phyloP scores from a whole-genome alignment of 2,888 invertebrate genomes.

The Phortica magna region DNA sequence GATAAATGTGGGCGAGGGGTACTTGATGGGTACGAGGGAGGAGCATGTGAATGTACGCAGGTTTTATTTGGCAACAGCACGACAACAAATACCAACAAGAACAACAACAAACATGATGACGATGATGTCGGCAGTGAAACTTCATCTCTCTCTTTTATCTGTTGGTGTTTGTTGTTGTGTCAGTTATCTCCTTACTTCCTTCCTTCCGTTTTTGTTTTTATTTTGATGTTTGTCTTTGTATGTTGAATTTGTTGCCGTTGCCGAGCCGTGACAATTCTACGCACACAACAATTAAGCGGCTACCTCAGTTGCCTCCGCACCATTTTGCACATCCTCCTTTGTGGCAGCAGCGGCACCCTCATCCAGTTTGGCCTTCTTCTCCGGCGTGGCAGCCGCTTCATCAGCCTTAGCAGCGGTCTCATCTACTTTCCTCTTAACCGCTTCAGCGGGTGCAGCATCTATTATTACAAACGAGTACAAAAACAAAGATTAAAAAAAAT shows the following conservation, averaged over 20 bases:
- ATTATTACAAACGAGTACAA: conserved; percentile 4
- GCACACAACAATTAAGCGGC: conserved; percentile 73
- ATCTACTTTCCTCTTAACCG: conserved; percentile 77
- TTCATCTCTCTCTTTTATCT: conserved; percentile 48
- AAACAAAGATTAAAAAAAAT: background rate
- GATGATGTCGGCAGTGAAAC: conserved; percentile 2
- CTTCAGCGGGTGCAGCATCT: conserved; percentile 75
- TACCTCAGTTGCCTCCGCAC: conserved; percentile 77
- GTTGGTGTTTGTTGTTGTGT: conserved; percentile 42
- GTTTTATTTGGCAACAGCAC: conserved; percentile 12
- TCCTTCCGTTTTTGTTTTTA: conserved; percentile 63
- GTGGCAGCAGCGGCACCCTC: conserved; percentile 65
- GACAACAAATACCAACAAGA: background rate
- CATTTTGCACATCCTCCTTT: conserved; percentile 77
- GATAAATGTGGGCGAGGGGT: background rate
- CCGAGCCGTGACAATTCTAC: conserved; percentile 38
- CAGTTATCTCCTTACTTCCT: conserved; percentile 46
- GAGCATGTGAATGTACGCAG: conserved; percentile 19
- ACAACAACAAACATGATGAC: background rate
- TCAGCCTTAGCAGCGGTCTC: conserved; percentile 71
- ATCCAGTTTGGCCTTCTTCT: conserved; percentile 78
- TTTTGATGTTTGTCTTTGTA: conserved; percentile 58
- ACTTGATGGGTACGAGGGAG: background rate
- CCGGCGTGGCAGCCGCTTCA: conserved; percentile 76
- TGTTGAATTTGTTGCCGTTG: conserved; percentile 44